Base-by-base conservation (phyloP, 1,140 invertebrate genomes). In the Propsilocerus akamusi region DNA sequence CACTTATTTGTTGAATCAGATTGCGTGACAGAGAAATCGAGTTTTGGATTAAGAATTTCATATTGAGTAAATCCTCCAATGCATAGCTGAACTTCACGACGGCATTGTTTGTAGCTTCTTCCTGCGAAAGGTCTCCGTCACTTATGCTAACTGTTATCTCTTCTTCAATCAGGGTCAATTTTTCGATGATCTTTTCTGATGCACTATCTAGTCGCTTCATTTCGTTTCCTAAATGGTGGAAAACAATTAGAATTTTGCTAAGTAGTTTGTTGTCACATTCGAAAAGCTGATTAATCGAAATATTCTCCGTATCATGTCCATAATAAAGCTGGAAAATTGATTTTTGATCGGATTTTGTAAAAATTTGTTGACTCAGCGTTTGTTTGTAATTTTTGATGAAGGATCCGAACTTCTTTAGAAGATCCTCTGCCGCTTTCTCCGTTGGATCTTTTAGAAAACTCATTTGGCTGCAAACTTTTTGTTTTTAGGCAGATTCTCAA, bases 191-290 rank as follows among this genome's bases (percentile, higher is more conserved):
- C 70, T 50, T 61, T 75, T 85, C 70, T 20, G 81, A 78, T 69
- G 86, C 81, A 52, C 67, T 59, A 61, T 77, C 75, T n/a, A 91
- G 63, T 26, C 70, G 56, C 47, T 76, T 66, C 49, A 87, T 77
- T 69, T 91, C 87, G 56, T 77, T 69, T 64, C 84, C 90, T 0
- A 88, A 67, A 30, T 81, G 75, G n/a, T 79, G 76, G 41, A 91
- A 73, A 1, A 85, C 82, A 25, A 79, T 78, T n/a, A 92, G 66
- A 14, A 89, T 74, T 69, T 88, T 87, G 49, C 85, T 86, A 51
- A 89, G 72, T 17, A 79, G 68, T 61, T 83, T 81, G 63, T 88
- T 88, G 64, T 92, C 85, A 23, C 83, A 86, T 53, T 82, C 76
- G 20, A 84, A 74, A 30, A 90, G 60, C 53, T 83, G 73, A 24